A percentile compares a stretch with the other conserved stretches of the same genome.
These are phyloP conservation scores for Trachemys scripta DNA, from an alignment of 2,113 vertebrate species.

Conservation along the genomic window DNA sequence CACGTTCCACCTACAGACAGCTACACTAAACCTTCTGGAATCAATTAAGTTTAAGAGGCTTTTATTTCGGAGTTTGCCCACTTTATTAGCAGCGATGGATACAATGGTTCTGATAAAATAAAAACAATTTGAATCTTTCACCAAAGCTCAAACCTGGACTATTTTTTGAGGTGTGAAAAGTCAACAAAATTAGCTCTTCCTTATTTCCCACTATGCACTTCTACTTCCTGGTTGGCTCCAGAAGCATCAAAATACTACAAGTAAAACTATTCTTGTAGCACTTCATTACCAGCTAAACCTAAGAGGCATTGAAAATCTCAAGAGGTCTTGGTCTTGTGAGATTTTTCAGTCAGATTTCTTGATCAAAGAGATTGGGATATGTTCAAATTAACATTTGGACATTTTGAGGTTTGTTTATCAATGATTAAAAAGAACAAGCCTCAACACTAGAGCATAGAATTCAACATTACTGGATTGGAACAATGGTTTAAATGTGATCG, in stretches of 20 bases:
- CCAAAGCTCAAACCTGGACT: not conserved
- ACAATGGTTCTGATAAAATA: not conserved
- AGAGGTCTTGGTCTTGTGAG: slow-evolving; percentile 3
- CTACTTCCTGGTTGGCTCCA: not conserved
- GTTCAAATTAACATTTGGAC: not conserved
- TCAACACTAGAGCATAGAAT: not conserved
- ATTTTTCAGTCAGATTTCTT: not conserved
- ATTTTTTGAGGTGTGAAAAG: not conserved
- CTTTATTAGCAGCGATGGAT: not conserved
- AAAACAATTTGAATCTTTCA: not conserved
- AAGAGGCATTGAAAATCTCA: not conserved
- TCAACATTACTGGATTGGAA: not conserved
- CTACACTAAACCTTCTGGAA: not conserved
- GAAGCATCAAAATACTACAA: not conserved
- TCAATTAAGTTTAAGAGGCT: not conserved
- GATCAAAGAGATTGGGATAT: slow-evolving; percentile 20
- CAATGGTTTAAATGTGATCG: not conserved
- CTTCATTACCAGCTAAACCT: not conserved
- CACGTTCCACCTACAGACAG: not conserved
- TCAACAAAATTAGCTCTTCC: not conserved
- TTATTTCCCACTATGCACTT: accelerated
- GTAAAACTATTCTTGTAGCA: not conserved
- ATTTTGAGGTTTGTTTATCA: not conserved
- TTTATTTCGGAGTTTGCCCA: not conserved
- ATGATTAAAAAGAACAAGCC: not conserved